Evolutionary conservation across 2,797 vertebrate genomes (phyloP).

Genomic region (Heliangelus exortis): DNA sequence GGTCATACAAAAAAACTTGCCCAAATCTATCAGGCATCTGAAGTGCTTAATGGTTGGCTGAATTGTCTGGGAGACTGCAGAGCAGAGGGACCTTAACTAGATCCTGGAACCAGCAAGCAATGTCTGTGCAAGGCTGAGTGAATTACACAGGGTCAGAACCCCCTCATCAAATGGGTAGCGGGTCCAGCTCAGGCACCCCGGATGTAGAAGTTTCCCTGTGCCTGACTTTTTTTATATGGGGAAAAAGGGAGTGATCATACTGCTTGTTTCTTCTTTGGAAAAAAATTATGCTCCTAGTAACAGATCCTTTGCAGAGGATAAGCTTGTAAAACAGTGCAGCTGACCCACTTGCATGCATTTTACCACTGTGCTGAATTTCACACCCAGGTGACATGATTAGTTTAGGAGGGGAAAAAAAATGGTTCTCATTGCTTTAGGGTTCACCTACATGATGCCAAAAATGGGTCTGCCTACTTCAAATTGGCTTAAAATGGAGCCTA

Average conservation of each 20-base stretch:
- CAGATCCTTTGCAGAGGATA: not conserved
- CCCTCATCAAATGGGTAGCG: not conserved
- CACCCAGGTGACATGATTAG: not conserved
- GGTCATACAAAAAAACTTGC: not conserved
- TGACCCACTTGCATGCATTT: not conserved
- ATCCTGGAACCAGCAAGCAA: not conserved
- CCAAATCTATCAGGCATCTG: too few relatives aligned
- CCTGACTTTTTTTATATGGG: not conserved
- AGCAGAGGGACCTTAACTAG: not conserved
- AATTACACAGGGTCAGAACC: not conserved
- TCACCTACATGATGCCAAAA: not conserved
- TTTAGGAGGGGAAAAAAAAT: not conserved
- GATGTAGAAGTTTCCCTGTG: not conserved
- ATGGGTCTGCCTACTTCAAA: not conserved
- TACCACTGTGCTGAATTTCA: not conserved
- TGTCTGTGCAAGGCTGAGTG: rapidly evolving
- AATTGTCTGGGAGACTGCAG: not conserved
- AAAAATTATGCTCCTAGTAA: not conserved
- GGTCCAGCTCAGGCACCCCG: not conserved
- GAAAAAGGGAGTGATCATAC: not conserved
- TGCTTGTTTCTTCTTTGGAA: not conserved
- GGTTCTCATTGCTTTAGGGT: not conserved
- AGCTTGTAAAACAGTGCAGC: not conserved
- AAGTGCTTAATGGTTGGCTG: not conserved
- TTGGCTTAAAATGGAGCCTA: not conserved